These are phyloP conservation scores for Mercenaria mercenaria DNA, from an alignment of 1,140 invertebrate genomes.

Conservation along the genomic window DNA sequence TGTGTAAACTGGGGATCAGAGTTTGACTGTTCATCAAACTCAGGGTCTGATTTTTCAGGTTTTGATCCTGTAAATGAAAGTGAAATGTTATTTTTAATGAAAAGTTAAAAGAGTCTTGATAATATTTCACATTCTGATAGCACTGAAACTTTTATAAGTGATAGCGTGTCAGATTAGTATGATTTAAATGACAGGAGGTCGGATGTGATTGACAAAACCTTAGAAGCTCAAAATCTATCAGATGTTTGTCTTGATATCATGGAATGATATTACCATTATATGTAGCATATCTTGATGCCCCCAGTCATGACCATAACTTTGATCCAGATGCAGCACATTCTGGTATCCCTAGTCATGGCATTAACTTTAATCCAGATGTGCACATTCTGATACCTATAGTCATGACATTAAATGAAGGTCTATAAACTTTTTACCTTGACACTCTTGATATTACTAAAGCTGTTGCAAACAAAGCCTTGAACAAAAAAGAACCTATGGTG, in stretches of 20 bases:
- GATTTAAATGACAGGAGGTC: not conserved
- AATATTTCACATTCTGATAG: too few species aligned
- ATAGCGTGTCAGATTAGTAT: not conserved
- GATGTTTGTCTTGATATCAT: not conserved
- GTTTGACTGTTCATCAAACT: not conserved
- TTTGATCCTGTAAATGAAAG: not conserved
- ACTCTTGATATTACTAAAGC: not conserved
- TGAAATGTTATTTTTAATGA: not conserved
- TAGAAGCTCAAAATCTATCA: not conserved
- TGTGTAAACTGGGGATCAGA: not conserved
- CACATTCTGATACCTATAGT: not conserved
- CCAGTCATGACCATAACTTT: not conserved
- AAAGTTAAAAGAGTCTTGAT: not conserved
- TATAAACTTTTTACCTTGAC: not conserved
- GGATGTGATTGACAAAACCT: not conserved
- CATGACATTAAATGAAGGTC: not conserved
- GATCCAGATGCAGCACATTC: not conserved
- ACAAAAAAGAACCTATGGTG: not conserved
- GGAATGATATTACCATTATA: not conserved
- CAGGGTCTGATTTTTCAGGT: not conserved
- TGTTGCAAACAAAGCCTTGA: too few species aligned
- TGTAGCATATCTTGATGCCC: not conserved
- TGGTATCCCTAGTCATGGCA: not conserved
- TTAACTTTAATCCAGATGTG: not conserved
- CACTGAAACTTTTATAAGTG: too few species aligned